Percentiles rank a stretch among this genome's conserved stretches.
These are phyloP conservation scores for Patiria pectinifera DNA, from an alignment of 53 echinoderm and acorn worm species.

Conservation along the genomic window DNA sequence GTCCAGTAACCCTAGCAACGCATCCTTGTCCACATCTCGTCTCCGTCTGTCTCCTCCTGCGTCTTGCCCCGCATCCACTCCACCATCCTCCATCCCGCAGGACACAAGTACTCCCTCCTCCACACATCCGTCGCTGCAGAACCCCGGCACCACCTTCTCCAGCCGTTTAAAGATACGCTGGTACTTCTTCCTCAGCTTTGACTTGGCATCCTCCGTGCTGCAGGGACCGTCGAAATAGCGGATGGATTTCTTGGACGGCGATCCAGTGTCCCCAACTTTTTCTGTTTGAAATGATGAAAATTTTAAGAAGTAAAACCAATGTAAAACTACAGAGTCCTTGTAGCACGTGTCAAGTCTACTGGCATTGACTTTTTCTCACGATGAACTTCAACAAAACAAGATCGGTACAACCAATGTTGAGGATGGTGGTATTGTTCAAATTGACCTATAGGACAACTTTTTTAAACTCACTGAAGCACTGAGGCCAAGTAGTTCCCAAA, in stretches of 20 bases:
- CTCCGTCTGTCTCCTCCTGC: slow-evolving; percentile 1
- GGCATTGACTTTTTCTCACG: no score
- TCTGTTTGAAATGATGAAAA: neutral
- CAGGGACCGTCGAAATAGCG: slow-evolving; percentile 17
- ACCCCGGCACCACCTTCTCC: neutral
- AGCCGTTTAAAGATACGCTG: slow-evolving; percentile 18
- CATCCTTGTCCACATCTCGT: slow-evolving; percentile 13
- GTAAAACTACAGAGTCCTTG: no score
- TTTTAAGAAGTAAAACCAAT: neutral
- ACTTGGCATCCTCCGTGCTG: neutral
- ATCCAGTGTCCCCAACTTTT: neutral
- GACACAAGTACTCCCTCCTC: slow-evolving; percentile 25
- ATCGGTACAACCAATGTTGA: no score
- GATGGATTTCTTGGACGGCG: slow-evolving; percentile 7
- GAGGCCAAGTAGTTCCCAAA: slow-evolving; percentile 57
- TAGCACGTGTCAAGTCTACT: no score
- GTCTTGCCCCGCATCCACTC: neutral
- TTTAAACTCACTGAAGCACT: slow-evolving; percentile 60
- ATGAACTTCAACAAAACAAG: no score
- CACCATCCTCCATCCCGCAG: slow-evolving; percentile 15
- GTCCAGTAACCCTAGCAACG: slow-evolving; percentile 1
- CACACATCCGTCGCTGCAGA: slow-evolving; percentile 31
- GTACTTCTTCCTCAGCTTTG: slow-evolving; percentile 29
- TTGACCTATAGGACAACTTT: neutral
- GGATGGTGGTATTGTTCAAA: no score